Base-by-base conservation (phyloP, 2,797 vertebrate genomes). In the Tauraco hartlaubi region DNA sequence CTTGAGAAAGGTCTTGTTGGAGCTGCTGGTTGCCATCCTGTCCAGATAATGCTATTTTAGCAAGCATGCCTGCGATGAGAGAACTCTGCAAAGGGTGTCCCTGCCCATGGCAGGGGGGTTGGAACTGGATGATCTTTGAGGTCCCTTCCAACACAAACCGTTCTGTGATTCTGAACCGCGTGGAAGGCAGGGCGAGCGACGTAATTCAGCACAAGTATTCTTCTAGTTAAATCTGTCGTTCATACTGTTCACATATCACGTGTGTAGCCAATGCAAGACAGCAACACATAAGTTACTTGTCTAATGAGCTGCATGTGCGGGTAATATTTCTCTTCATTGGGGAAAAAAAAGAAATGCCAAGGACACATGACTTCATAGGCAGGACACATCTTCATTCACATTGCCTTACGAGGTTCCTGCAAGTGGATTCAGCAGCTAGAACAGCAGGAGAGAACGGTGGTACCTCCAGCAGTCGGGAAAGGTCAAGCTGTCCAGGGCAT, bases 351-450 rank as follows among this genome's bases (percentile, higher is more conserved):
- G 25, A 61, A 92, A 68, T 4, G 12, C 37, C 48, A 33, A 55
- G 55, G 33, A 48, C 51, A 43, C 22, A 3, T 2, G 14, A 5
- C 55, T 33, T 35, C 0, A 0, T 46, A 66, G 49, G 54, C 1
- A 25, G 68, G 54, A 61, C 11, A 26, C 16, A 19, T 16, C 58
- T 56, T 66, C 63, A 17, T 14, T 62, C 58, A 23, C 0, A 0
- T 5, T 21, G 59, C 44, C n/a, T 55, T 48, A 25, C 35, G 69
- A 46, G 48, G 48, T 21, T 73, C 67, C 51, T 39, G 67, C 44
- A 52, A 73, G 33, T 9, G 21, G 46, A 23, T 5, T 31, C 31
- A 54, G 26, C 77, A 58, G 15, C 48, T 0, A 9, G 69, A 67
- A 41, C 35, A 49, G 63, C 19, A 23, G 20, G 52, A 43, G 64